Evolutionary conservation across 2,888 invertebrate genomes (phyloP), one percentile per base, ranked within the genome.

Genomic region (Ophion slaviceki): DNA sequence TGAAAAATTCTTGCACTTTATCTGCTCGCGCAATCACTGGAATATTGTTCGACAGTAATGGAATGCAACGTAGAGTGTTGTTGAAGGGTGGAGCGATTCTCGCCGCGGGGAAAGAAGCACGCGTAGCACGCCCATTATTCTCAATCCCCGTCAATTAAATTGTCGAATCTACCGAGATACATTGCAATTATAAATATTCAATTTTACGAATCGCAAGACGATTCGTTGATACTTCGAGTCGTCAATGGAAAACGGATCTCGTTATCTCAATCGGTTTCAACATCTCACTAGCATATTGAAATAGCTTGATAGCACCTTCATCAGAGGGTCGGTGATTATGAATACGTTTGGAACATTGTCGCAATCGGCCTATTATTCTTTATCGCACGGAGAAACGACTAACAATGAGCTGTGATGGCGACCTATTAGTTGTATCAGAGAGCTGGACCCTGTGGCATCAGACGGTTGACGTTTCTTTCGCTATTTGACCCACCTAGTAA

Each of bases 11-110:
- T 78, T 70, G 28, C 10, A 28, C 47, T 78, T 10, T 24, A 72
- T 66, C 66, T 45, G 36, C 17, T 5, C 40, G 59, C 24, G 59
- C 72, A 72, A 80, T 80, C 57, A 67, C 74, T 64, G 80, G 72
- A 74, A 74, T 67, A 80, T 80, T 80, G 57, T 74, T 80, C 66
- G 24, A 28, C 66, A 40, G 40, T 67, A 80, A 80, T 80, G 80
- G 72, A 74, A 59, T 28, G 45, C 28, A 67, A 59, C 45, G 72
- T 10, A 20, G 32, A 47, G 47, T 10, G 17, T 57, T 24, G 64
- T 40, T 24, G 64, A 59, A 59, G 53, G 45, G 64, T 72, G 36
- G 57, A 62, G 64, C 24, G n/a, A 57, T 72, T 70, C 45, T 20
- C 47, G 10, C n/a, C 47, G 28, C 47, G 14, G 8, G 6, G 8